Evolutionary conservation across 2,888 invertebrate genomes (phyloP).

Genomic region (Nyleta sp.): DNA sequence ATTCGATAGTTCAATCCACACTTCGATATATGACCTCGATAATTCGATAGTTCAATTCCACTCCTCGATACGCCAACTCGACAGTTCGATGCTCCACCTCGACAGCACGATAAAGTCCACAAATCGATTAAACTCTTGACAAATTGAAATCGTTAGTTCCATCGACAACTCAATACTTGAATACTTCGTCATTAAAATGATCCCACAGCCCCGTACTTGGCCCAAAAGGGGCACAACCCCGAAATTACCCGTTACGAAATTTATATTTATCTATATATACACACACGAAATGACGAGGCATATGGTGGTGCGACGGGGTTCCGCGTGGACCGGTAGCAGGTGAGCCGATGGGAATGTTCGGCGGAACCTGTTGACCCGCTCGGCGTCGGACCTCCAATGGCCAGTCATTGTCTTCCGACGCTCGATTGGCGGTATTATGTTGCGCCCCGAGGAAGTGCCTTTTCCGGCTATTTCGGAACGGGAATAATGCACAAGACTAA

Average conservation of each 20-base stretch:
- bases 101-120: no score
- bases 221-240: no score
- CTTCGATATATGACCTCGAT: no score
- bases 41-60: no score
- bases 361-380: constrained; percentile 70
- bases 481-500: background rate
- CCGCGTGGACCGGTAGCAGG: constrained; percentile 76
- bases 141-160: no score
- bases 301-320: constrained; percentile 44
- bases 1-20: no score
- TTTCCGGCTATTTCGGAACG: constrained; percentile 55
- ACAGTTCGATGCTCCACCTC: no score
- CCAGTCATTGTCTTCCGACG: constrained; percentile 58
- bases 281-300: constrained; percentile 43
- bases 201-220: no score
- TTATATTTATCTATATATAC: background rate
- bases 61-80: no score
- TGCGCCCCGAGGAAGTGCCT: constrained; percentile 55
- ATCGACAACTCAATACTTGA: no score
- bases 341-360: constrained; percentile 78
- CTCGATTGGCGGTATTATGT: constrained; percentile 59
- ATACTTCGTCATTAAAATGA: constrained; percentile 8
- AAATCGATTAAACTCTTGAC: no score
- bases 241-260: background rate
- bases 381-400: constrained; percentile 61